Evolutionary conservation across 30 jellyfish, hydroid and myxozoan genomes (phyloP).

Genomic region (Nemopilema nomurai): DNA sequence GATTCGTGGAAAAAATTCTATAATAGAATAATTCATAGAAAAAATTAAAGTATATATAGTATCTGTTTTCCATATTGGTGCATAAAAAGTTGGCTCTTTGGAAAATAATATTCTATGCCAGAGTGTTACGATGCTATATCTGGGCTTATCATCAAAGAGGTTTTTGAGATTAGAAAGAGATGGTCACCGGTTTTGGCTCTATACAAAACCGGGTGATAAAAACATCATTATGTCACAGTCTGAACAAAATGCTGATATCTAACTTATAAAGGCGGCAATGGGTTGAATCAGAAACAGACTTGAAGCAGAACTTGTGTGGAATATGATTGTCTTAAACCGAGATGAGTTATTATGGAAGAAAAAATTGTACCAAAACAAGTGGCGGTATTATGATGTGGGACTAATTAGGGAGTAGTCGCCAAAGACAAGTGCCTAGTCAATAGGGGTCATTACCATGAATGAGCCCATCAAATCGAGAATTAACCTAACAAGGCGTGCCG

Average conservation of each 20-base stretch:
- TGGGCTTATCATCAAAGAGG: background rate
- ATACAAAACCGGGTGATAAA: background rate
- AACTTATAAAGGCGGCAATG: background rate
- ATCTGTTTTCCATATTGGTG: too few relatives aligned
- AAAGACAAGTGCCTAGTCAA: slow-evolving; percentile 12
- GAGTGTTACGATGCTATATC: background rate
- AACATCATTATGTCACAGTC: background rate
- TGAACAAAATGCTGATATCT: background rate
- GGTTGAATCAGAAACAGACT: too few relatives aligned
- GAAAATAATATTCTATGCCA: too few relatives aligned
- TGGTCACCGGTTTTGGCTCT: background rate
- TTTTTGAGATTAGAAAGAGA: background rate
- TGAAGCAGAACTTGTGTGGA: background rate
- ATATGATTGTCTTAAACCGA: background rate
- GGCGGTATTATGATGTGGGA: slow-evolving; percentile 1
- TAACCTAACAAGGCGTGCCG: slow-evolving; percentile 20
- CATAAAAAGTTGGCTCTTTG: too few relatives aligned
- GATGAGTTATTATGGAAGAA: background rate
- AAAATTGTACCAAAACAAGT: slow-evolving; percentile 16
- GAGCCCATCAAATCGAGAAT: slow-evolving; percentile 1
- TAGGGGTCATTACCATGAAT: slow-evolving; percentile 59
- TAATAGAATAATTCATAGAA: too few relatives aligned
- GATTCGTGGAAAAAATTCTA: too few relatives aligned
- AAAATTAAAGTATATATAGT: too few relatives aligned
- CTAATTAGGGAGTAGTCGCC: slow-evolving; percentile 44